phyloP scores from a whole-genome alignment of 2,888 invertebrate species.

The Hydraecia micacea region DNA sequence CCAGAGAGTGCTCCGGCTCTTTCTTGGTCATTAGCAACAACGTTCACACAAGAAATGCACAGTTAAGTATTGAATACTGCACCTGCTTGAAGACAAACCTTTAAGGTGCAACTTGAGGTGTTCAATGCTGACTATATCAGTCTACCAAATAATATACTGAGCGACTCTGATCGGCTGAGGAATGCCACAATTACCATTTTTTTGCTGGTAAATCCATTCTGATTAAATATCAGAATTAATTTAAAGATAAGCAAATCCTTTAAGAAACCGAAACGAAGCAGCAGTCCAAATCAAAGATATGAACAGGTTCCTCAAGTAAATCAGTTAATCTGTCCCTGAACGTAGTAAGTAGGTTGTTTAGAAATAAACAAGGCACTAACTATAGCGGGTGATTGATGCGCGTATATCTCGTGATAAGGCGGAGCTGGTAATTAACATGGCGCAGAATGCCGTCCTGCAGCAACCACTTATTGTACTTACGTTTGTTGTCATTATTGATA shows the following conservation, averaged over 20 bases:
- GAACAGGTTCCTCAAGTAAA: slow-evolving; percentile 56
- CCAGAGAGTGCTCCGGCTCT: background rate
- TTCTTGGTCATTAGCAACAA: no score
- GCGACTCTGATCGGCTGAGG: background rate
- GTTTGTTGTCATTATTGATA: slow-evolving; percentile 44
- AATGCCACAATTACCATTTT: background rate
- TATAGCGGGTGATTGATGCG: slow-evolving; percentile 54
- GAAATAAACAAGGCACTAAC: slow-evolving; percentile 59
- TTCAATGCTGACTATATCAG: background rate
- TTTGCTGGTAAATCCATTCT: background rate
- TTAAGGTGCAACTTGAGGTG: background rate
- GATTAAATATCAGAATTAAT: background rate
- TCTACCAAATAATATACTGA: background rate
- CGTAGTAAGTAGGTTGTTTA: slow-evolving; percentile 64
- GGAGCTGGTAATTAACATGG: slow-evolving; percentile 47
- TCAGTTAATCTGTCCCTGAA: slow-evolving; percentile 64
- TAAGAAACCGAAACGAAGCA: background rate
- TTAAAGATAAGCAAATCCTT: slow-evolving; percentile 13
- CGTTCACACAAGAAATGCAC: background rate
- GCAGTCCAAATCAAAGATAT: slow-evolving; percentile 32
- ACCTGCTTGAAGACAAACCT: background rate
- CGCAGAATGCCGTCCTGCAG: slow-evolving; percentile 51
- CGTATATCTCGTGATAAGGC: slow-evolving; percentile 56
- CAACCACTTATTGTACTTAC: slow-evolving; percentile 21
- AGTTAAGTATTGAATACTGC: background rate